Base-by-base conservation (phyloP, 2,797 vertebrate species). In the Morelia viridis region DNA sequence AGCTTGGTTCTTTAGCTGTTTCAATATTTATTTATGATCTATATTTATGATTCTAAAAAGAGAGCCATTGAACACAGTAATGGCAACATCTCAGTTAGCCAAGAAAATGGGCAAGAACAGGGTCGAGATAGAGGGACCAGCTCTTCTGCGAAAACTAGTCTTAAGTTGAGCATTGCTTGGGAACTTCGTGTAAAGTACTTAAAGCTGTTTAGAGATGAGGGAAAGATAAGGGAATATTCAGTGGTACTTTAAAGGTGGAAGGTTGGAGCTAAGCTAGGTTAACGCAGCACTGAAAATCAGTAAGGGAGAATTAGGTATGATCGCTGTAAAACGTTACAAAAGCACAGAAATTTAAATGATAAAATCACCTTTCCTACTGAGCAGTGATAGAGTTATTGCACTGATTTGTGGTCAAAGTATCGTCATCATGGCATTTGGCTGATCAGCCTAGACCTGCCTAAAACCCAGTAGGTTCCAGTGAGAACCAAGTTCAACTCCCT, bases 11-110 rank as follows among this genome's bases (percentile, higher is more conserved):
- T 0, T 2, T 87, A 65, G 0, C 13, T 24, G 83, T 24, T 26
- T 71, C 2, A 35, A 35, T 41, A 41, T 41, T 41, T 41, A 41
- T 41, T 41, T 41, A 41, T 41, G 35, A 41, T 41, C 35, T 91
- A 13, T 85, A 85, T 91, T 80, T 0, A 0, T 0, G 3, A 91
- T 9, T 6, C 0, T 22, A 0, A 0, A 87, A 22, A 0, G 35
- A 0, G 0, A 0, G 90, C 35, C 11, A 0, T 0, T 24, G 64
- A 61, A 85, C 92, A 84, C 90, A 53, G 22, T 31, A 28, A 9
- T 15, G 0, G 0, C 83, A 41, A 64, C 88, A 0, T 1, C 53
- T 26, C 68, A 24, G 17, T 7, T 0, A 53, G 90, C 60, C 4
- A 12, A 89, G n/a, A 71, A 58, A 76, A 61, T 80, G 13, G 56